These are phyloP conservation scores for Magallana gigas DNA, from an alignment of 1,140 invertebrate species.

Conservation along the genomic window DNA sequence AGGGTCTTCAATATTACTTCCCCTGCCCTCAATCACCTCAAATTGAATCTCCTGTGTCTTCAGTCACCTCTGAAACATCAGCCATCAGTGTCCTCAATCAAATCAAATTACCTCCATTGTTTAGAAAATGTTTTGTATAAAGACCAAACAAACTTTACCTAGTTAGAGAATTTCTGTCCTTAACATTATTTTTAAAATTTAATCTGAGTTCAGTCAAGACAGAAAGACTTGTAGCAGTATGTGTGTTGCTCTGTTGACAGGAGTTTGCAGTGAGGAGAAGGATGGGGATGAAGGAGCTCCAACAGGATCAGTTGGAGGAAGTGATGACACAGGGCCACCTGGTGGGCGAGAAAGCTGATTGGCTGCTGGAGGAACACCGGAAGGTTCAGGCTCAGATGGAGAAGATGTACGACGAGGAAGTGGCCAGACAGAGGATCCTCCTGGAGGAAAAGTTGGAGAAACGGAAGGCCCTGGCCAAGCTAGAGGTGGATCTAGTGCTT, in stretches of 20 bases:
- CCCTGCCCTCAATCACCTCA: no score
- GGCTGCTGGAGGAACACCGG: constrained; percentile 75
- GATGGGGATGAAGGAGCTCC: constrained; percentile 73
- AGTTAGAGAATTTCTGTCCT: no score
- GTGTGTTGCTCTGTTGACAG: constrained; percentile 56
- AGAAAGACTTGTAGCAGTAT: no score
- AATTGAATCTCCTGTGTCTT: no score
- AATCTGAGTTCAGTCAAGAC: constrained; percentile 59
- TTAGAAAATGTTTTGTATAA: no score
- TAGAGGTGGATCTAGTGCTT: neutral
- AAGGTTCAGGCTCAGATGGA: constrained; percentile 73
- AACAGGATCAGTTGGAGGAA: constrained; percentile 68
- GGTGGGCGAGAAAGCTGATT: constrained; percentile 72
- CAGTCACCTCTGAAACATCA: no score
- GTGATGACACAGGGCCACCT: constrained; percentile 67
- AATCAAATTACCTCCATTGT: no score
- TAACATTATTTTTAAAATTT: no score
- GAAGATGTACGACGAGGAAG: constrained; percentile 75
- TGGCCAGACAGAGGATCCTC: constrained; percentile 73
- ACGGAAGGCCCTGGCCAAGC: constrained; percentile 71
- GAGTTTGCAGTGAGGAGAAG: constrained; percentile 74
- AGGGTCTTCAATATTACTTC: no score
- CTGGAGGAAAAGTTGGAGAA: constrained; percentile 77
- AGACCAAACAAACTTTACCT: no score
- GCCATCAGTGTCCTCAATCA: no score